Evolutionary conservation across 2,113 vertebrate genomes (phyloP), one percentile per base, ranked within the genome.

Genomic region (Petrocephalus zakoni): DNA sequence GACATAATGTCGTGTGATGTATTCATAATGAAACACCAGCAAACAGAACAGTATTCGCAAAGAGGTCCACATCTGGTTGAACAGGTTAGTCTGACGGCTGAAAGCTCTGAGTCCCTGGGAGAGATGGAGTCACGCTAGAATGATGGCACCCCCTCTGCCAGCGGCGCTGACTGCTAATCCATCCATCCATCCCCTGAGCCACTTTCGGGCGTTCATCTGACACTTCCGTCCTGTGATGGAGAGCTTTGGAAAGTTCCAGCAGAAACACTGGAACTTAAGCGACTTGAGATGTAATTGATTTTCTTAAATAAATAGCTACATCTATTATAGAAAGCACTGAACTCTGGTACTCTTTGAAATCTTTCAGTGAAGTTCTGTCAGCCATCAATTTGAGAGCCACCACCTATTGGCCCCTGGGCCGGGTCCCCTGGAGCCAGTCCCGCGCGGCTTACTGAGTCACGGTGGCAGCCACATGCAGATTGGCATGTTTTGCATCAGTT

Each of bases 151-250:
- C 46, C 86, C 42, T 64, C 15, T 10, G 21, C 19, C 78, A 49
- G 78, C 22, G 78, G 21, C 42, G 42, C 75, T 82, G 78, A 22
- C 37, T 49, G 81, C 87, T 46, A 75, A 75, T 88, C 49, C 15
- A 88, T 55, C 64, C 52, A 78, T 19, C 61, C 68, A 58, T 37
- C 10, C 61, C 17, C 61, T 9, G 0, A 42, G 21, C 51, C 51
- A 25, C 51, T 85, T 85, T 85, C 83, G 95, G 95, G 95, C 95
- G 81, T 89, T 96, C 89, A 96, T 96, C 89, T 92, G 95, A 86
- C 95, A 96, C 92, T 94, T 95, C 91, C 94, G 94, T 4, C 95
- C 95, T 29, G 56, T 95, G 72, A 95, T 95, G 94, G 95, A 96
- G 93, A 93, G 88, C 72, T 92, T 96, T 86, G 46, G 91, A 86